Base-by-base conservation (phyloP, 2,888 invertebrate genomes). In the Calephelis perditalis region DNA sequence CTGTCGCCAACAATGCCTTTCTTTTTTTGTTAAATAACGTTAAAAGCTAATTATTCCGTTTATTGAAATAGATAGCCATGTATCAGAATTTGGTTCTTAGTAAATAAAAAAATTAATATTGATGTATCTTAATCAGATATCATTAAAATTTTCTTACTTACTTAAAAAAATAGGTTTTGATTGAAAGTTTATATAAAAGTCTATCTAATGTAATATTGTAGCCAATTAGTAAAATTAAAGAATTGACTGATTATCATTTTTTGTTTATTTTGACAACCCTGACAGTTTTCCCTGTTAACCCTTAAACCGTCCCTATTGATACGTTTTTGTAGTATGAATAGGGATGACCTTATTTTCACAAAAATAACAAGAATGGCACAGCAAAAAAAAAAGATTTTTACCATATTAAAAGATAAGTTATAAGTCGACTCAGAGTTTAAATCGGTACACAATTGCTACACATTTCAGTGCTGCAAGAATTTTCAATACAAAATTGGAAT, bases 381-480 rank as follows among this genome's bases (percentile, higher is more conserved):
- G 11, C 46, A 46, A n/a, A n/a, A 46, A 46, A 46, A 46, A 46
- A 12, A 46, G 46, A 46, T 46, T 46, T 46, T 46, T 46, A 46
- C 46, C 46, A 46, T 46, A 46, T 46, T 6, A 46, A 46, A 46
- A 6, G 46, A 46, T 46, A 46, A 46, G n/a, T 46, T 46, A 46
- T 12, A 46, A n/a, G 46, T 46, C n/a, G 46, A 46, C n/a, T 46
- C 46, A 11, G 46, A n/a, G 46, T 46, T 46, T 46, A 11, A 46
- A 46, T 46, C n/a, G 46, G n/a, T 46, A 46, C 46, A 46, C 46
- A 46, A 46, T 46, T 46, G 46, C 46, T 46, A 46, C 12, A 46
- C 46, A 46, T 11, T 46, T 46, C 46, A 46, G 46, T 46, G 46
- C 5, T 46, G 46, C 40, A n/a, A 46, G 46, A n/a, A 46, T 46